Percentiles rank a stretch among this genome's conserved stretches.
These are phyloP conservation scores for Cerastis rubricosa DNA, from an alignment of 2,888 invertebrate species.

Conservation along the genomic window DNA sequence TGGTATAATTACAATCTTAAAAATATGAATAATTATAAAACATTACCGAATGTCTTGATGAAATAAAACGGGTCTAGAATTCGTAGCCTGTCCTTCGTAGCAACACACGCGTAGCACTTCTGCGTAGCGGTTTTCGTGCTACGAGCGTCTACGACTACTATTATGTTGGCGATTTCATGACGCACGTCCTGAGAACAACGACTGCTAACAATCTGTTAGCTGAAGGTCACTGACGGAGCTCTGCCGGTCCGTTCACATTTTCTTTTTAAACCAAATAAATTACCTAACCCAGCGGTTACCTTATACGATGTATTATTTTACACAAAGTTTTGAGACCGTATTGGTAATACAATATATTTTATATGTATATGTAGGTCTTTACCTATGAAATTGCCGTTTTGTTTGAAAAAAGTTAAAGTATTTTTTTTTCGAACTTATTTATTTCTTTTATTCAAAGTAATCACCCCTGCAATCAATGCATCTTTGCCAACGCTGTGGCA, in stretches of 20 bases:
- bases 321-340: slow-evolving; percentile 6
- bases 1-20: too few relatives aligned
- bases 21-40: too few relatives aligned
- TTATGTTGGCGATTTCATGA: slow-evolving; percentile 49
- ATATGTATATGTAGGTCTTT: too few relatives aligned
- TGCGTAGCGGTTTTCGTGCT: slow-evolving; percentile 49
- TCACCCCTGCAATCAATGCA: too few relatives aligned
- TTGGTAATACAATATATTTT: too few relatives aligned
- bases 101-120: slow-evolving; percentile 24
- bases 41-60: not conserved
- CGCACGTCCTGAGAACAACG: slow-evolving; percentile 57
- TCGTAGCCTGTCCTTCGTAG: slow-evolving; percentile 21
- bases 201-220: slow-evolving; percentile 46
- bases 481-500: too few relatives aligned
- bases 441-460: too few relatives aligned
- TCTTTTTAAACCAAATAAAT: slow-evolving; percentile 9
- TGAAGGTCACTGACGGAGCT: slow-evolving; percentile 38
- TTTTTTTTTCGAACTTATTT: too few relatives aligned
- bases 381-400: too few relatives aligned
- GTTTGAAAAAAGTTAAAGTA: too few relatives aligned
- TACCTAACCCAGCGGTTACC: not conserved
- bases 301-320: not conserved
- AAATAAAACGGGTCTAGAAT: not conserved
- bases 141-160: slow-evolving; percentile 46
- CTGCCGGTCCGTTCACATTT: not conserved